Evolutionary conservation across 2,797 vertebrate species (phyloP).

Genomic region (Trachops cirrhosus): DNA sequence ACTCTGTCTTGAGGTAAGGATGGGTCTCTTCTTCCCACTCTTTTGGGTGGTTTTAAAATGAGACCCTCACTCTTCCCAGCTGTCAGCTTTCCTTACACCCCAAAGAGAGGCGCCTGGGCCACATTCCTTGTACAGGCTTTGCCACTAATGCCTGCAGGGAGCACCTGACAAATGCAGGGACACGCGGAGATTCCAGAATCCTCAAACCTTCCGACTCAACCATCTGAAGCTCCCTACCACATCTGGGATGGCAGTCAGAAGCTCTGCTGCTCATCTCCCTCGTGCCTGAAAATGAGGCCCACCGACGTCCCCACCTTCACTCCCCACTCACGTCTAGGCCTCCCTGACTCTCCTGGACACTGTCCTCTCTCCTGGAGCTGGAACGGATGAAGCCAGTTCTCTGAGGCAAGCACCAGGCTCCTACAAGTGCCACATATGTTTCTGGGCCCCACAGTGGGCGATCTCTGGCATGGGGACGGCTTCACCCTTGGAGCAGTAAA

Average conservation of each 20-base stretch:
- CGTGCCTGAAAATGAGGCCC: rapidly evolving
- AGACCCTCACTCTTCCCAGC: not conserved
- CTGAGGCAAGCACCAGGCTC: rapidly evolving
- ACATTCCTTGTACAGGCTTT: not conserved
- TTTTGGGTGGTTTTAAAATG: not conserved
- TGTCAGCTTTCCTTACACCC: not conserved
- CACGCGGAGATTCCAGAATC: not conserved
- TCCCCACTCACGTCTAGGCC: not conserved
- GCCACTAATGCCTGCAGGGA: not conserved
- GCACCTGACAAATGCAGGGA: not conserved
- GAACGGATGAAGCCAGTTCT: not conserved
- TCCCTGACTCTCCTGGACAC: not conserved
- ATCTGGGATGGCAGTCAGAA: not conserved
- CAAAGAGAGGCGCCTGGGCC: not conserved
- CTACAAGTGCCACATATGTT: not conserved
- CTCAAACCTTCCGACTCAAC: not conserved
- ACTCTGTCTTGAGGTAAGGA: not conserved
- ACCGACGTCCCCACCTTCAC: not conserved
- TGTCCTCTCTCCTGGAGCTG: not conserved
- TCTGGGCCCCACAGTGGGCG: not conserved
- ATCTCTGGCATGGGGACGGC: not conserved
- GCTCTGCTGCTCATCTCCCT: not conserved
- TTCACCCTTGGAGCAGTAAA: not conserved
- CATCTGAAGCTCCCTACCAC: not conserved
- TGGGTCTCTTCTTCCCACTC: not conserved